Base-by-base conservation (phyloP, 1,140 invertebrate genomes). In the Parapsyche elsis region DNA sequence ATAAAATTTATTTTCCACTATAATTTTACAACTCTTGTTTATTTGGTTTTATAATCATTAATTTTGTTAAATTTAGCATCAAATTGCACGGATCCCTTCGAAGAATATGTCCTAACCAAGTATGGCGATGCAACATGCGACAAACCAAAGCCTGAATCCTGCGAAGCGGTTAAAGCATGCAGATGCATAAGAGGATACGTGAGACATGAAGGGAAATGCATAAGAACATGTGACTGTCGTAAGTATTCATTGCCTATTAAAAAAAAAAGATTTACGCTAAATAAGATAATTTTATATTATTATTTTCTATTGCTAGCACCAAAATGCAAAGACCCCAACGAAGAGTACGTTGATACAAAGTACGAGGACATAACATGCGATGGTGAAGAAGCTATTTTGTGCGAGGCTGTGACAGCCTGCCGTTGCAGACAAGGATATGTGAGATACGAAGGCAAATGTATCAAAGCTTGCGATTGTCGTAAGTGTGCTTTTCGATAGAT, bases 371-470 rank as follows among this genome's bases (percentile, higher is more conserved):
- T 57, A 9, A 77, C 75, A 46, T 77, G 75, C 19, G 75, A 64
- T n/a, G 26, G 44, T 7, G 0, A 1, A 38, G 24, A 30, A 16
- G 19, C 10, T 7, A 0, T 26, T 38, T 21, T 30, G 1, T 64
- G 57, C 30, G 19, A 21, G 0, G 57, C 57, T 5, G n/a, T 44
- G 0, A 44, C 26, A 14, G 75, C 5, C 5, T 77, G 75, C n/a
- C 16, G 75, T 9, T 77, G 75, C 23, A 77, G 10, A 9, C 0
- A 38, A 19, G 75, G 75, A 77, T 77, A 64, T 64, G 75, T 77
- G 9, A 61, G 57, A 61, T 1, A 77, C 30, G 21, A 57, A 21
- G 73, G 73, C 21, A 53, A 76, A 16, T 76, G 73, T 30, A 76
- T 76, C 53, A 38, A 57, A 57, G 0, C 21, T 12, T 57, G 53